Conservation (phyloP, 2,113 vertebrate genomes). For the Menidia beryllina region DNA sequence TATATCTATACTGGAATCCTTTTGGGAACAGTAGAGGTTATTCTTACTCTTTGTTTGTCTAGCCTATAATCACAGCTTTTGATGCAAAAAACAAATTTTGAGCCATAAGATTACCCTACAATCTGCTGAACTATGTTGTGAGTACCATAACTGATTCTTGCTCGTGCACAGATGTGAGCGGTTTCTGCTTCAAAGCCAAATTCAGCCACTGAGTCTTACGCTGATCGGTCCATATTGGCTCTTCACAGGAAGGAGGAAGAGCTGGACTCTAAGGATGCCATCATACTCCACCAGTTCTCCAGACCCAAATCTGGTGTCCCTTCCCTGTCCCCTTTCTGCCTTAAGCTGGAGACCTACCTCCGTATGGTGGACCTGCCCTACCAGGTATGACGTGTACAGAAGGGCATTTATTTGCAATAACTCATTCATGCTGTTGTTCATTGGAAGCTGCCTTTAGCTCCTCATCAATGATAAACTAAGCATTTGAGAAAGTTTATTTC, state of each 20-base stretch:
- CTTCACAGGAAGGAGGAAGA: constrained; percentile 93
- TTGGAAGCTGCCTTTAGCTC: no score
- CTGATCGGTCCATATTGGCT: constrained; percentile 7
- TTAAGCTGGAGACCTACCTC: constrained; percentile 98
- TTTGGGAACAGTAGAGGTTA: no score
- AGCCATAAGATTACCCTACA: neutral
- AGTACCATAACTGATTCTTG: neutral
- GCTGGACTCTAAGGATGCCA: constrained; percentile 96
- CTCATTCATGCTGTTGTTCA: no score
- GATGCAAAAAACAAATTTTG: no score
- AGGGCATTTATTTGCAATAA: no score
- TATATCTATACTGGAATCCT: no score
- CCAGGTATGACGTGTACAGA: constrained; percentile 84
- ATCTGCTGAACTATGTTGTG: neutral
- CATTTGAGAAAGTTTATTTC: no score
- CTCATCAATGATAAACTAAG: no score
- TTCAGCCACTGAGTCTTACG: neutral
- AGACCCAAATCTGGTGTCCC: constrained; percentile 92
- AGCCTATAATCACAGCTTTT: neutral
- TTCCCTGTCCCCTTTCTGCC: constrained; percentile 95
- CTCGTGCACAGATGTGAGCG: no score
- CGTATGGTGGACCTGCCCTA: constrained; percentile 98
- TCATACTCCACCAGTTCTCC: constrained; percentile 98
- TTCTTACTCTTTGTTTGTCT: neutral
- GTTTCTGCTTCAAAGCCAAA: neutral